phyloP scores from a whole-genome alignment of 2,797 vertebrate species.

The Triplophysa yarkandensis region DNA sequence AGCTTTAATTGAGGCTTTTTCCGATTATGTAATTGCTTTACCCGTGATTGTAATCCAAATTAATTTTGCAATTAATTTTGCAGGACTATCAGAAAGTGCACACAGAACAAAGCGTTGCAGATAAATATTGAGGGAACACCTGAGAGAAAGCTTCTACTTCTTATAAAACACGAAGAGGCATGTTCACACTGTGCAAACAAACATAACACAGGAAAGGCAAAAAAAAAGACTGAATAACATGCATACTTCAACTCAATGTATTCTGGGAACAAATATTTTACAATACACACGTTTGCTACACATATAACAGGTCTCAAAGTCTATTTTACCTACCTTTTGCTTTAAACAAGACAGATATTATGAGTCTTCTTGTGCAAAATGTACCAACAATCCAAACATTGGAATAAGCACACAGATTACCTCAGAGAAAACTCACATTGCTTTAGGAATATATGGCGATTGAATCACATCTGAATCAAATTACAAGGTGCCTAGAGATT shows the following conservation, averaged over 20 bases:
- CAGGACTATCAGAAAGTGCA: neutral
- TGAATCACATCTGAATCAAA: neutral
- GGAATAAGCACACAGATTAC: neutral
- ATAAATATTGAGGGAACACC: neutral
- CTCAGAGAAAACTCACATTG: neutral
- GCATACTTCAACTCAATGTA: neutral
- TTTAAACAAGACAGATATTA: neutral
- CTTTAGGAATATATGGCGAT: neutral
- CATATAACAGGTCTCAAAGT: no score
- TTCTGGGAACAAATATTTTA: neutral
- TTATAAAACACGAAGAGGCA: neutral
- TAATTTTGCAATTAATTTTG: no score
- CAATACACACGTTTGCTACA: no score
- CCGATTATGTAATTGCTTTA: no score
- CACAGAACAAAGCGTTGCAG: neutral
- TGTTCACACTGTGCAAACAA: neutral
- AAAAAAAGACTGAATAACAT: neutral
- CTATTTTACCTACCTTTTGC: neutral
- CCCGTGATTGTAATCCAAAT: no score
- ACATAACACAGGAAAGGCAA: neutral
- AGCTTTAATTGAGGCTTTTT: no score
- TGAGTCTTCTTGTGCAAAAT: neutral
- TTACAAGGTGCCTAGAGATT: neutral
- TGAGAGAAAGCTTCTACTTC: no score
- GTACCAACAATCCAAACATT: neutral